These are phyloP conservation scores for Pampus argenteus DNA, from an alignment of 2,797 vertebrate species.

Conservation along the genomic window DNA sequence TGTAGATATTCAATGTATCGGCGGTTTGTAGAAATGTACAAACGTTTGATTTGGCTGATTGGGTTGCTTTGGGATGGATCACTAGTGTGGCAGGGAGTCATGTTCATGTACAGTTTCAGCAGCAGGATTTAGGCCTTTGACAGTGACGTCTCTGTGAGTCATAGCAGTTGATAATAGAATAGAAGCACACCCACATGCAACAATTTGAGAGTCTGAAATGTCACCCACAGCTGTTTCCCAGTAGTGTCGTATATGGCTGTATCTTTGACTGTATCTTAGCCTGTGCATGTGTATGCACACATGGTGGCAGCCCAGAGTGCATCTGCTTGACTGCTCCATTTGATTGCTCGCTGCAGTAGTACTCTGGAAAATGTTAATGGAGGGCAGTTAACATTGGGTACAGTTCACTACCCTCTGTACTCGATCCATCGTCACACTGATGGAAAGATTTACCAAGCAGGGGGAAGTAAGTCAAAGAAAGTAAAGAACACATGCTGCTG, in stretches of 20 bases:
- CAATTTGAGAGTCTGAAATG: conserved; percentile 48
- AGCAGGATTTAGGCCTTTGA: background rate
- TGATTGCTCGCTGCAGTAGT: conserved; percentile 59
- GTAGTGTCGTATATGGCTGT: conserved; percentile 26
- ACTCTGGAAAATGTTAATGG: conserved; percentile 73
- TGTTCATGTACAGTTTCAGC: background rate
- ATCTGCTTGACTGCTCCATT: conserved; percentile 64
- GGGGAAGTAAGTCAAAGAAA: conserved; percentile 20
- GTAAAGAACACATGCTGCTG: conserved; percentile 5
- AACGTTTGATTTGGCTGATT: no score
- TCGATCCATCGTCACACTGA: conserved; percentile 7
- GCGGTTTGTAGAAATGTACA: no score
- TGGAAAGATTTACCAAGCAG: conserved; percentile 28
- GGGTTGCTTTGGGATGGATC: no score
- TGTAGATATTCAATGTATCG: no score
- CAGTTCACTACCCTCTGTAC: conserved; percentile 46
- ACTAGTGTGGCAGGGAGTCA: background rate
- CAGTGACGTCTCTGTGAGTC: conserved; percentile 14
- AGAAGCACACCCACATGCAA: background rate
- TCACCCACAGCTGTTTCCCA: conserved; percentile 48
- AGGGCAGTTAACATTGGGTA: conserved; percentile 63
- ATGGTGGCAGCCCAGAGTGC: conserved; percentile 34
- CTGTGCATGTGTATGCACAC: conserved; percentile 18
- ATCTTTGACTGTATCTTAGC: background rate
- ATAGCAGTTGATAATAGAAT: conserved; percentile 22